These are phyloP conservation scores for Scytalopus superciliaris DNA, from an alignment of 2,113 vertebrate species.

Conservation along the genomic window DNA sequence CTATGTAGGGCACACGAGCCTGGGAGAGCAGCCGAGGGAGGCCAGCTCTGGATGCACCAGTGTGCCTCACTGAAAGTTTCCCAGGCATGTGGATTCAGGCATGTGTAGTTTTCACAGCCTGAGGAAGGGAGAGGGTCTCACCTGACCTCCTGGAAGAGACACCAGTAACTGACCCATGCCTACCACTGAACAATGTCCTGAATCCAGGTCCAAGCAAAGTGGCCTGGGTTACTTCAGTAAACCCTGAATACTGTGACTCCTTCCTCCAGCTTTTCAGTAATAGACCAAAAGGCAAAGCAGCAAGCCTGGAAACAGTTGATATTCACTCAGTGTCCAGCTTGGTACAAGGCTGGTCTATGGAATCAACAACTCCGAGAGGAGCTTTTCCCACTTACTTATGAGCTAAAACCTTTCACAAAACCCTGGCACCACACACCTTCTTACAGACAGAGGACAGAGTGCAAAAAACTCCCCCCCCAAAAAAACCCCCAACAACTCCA, in stretches of 20 bases:
- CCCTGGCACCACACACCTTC: accelerated
- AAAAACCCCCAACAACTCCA: no score
- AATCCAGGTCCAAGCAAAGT: background rate
- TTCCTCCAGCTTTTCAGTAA: background rate
- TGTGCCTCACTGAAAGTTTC: background rate
- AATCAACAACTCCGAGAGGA: background rate
- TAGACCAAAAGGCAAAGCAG: background rate
- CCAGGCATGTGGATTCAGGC: background rate
- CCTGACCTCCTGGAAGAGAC: background rate
- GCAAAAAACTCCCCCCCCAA: no score
- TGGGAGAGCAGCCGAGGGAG: background rate
- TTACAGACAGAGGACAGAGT: background rate
- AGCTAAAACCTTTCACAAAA: background rate
- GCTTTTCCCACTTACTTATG: background rate
- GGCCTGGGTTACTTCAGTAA: background rate
- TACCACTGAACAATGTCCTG: background rate
- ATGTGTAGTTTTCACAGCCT: accelerated
- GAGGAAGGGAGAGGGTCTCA: background rate
- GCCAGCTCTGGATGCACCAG: background rate
- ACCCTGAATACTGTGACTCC: background rate
- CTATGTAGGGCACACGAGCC: background rate
- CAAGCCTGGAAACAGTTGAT: background rate
- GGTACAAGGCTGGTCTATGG: background rate
- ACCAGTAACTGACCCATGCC: accelerated
- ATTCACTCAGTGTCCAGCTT: background rate